Conservation (phyloP, 2,888 invertebrate species). For the Unio delphinus region DNA sequence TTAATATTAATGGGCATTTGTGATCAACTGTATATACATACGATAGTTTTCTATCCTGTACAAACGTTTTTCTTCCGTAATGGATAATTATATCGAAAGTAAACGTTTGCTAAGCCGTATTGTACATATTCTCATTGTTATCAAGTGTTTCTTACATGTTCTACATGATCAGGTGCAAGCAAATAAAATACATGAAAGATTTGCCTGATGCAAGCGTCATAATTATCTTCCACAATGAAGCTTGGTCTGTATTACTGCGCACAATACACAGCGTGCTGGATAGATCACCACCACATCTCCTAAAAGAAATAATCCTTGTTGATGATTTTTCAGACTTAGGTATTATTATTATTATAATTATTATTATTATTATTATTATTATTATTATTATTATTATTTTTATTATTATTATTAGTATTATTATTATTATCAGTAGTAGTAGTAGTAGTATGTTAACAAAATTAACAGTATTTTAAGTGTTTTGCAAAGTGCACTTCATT, state of each 20-base stretch:
- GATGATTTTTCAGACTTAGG: constrained; percentile 89
- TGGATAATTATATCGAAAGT: no score
- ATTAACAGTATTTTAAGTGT: no score
- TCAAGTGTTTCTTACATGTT: background rate
- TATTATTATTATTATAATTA: constrained; percentile 16
- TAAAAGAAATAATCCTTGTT: constrained; percentile 91
- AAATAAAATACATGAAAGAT: constrained; percentile 62
- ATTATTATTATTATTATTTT: no score
- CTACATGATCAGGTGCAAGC: constrained; percentile 52
- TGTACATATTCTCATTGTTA: background rate
- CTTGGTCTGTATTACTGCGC: constrained; percentile 86
- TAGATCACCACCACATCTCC: constrained; percentile 80
- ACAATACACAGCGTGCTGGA: constrained; percentile 91
- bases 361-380: no score
- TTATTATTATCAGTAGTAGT: no score
- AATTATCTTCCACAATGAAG: constrained; percentile 97
- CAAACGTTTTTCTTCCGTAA: no score
- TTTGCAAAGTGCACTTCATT: no score
- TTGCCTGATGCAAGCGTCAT: constrained; percentile 88
- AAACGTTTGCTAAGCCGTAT: background rate
- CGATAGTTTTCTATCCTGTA: no score
- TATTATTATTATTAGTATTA: constrained; percentile 16
- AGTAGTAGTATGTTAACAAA: no score
- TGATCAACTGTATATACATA: no score
- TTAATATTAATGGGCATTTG: no score